A percentile compares a stretch with the other conserved stretches of the same genome.
Evolutionary conservation across 2,113 vertebrate genomes (phyloP).

Genomic region (Corydoras sp.): DNA sequence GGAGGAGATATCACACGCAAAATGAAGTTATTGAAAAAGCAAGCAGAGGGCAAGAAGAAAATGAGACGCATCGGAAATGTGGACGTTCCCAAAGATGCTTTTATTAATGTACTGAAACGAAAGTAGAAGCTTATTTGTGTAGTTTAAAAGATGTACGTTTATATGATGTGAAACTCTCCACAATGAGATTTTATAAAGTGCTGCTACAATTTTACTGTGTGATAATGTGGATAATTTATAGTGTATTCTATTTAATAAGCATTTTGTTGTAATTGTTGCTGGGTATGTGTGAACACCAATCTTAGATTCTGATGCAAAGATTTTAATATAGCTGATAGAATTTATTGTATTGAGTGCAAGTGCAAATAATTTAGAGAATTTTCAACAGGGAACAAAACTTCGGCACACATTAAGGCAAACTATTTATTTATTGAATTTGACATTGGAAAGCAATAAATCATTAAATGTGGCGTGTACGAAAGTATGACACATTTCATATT

Average conservation of each 20-base stretch:
- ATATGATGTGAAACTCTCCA: neutral
- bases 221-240: neutral
- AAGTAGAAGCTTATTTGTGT: conserved; percentile 30
- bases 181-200: neutral
- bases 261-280: too few relatives aligned
- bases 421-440: too few relatives aligned
- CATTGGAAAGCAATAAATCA: too few relatives aligned
- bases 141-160: too few relatives aligned
- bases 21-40: conserved; percentile 93
- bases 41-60: conserved; percentile 90
- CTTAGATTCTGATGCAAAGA: too few relatives aligned
- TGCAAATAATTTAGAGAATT: neutral
- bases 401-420: too few relatives aligned
- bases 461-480: too few relatives aligned
- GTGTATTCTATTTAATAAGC: neutral
- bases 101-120: conserved; percentile 83
- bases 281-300: too few relatives aligned
- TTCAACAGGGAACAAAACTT: too few relatives aligned
- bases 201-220: neutral
- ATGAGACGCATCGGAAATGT: conserved; percentile 87
- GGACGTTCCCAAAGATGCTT: conserved; percentile 89
- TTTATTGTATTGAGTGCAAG: neutral
- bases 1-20: conserved; percentile 93
- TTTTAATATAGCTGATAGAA: too few relatives aligned
- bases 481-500: too few relatives aligned